These are phyloP conservation scores for Steinernema carpocapsae DNA, from an alignment of 2,888 invertebrate species.

Conservation along the genomic window DNA sequence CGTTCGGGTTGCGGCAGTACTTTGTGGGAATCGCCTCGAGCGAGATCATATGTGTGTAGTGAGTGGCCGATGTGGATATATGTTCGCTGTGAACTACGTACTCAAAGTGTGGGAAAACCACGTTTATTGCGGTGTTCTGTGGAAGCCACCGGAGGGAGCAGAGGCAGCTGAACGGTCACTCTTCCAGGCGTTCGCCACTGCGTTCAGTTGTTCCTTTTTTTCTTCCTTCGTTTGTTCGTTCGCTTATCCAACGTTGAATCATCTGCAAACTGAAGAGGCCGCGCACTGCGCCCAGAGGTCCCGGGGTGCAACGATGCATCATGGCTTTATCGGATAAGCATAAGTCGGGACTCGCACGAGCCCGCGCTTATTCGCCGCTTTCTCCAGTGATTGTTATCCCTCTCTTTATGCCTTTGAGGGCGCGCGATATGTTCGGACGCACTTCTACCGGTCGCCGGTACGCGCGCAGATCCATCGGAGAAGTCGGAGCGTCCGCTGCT, in stretches of 20 bases:
- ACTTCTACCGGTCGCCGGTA: not conserved
- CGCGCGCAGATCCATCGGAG: not conserved
- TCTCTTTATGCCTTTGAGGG: constrained; percentile 4
- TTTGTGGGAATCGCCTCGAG: constrained; percentile 21
- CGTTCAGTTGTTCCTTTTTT: too few relatives aligned
- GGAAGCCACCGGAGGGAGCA: not conserved
- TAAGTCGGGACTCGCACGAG: not conserved
- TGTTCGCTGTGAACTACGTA: constrained; percentile 1
- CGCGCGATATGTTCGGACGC: not conserved
- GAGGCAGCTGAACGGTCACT: not conserved
- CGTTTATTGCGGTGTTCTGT: not conserved
- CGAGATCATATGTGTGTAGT: constrained; percentile 29
- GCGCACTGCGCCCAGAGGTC: constrained; percentile 21
- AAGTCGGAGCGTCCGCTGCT: not conserved
- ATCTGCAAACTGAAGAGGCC: constrained; percentile 9
- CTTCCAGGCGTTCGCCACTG: not conserved
- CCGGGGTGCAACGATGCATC: constrained; percentile 29
- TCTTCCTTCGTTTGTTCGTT: not conserved
- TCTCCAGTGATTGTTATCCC: constrained; percentile 16
- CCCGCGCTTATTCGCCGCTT: not conserved
- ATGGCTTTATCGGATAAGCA: constrained; percentile 35
- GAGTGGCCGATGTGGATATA: constrained; percentile 15
- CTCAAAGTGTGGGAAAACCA: constrained; percentile 23
- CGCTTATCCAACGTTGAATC: constrained; percentile 25
- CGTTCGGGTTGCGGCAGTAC: constrained; percentile 26